Evolutionary conservation across 2,797 vertebrate genomes (phyloP).

Genomic region (Glyptemys insculpta): DNA sequence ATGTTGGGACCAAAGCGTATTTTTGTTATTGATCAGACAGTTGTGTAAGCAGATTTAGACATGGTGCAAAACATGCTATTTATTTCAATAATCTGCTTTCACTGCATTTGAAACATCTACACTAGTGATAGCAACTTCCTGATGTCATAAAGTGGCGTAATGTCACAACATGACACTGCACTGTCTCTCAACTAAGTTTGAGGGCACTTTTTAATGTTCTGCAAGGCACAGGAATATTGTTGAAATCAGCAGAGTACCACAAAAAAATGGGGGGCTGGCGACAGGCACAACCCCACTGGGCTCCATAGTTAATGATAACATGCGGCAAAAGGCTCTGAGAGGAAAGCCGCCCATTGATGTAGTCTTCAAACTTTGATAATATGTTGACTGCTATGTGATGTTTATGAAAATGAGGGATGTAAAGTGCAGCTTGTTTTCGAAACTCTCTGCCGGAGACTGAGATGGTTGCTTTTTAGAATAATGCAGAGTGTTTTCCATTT

Average conservation of each 20-base stretch:
- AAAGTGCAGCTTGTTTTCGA: neutral
- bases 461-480: neutral
- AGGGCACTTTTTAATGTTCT: neutral
- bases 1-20: neutral
- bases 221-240: neutral
- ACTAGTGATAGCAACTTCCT: neutral
- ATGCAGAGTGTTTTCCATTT: neutral
- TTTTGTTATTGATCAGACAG: neutral
- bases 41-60: neutral
- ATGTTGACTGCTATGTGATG: neutral
- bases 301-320: neutral
- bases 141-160: neutral
- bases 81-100: neutral
- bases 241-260: neutral
- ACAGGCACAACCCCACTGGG: neutral
- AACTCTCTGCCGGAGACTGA: neutral
- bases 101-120: neutral
- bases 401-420: neutral
- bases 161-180: neutral
- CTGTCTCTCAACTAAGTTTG: neutral
- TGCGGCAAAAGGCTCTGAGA: neutral
- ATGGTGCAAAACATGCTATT: neutral
- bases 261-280: neutral
- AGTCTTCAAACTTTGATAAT: neutral
- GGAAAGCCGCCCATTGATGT: neutral